Conservation (phyloP, 92 coral and sea anemone genomes). For the Chrysogorgia sp. region DNA sequence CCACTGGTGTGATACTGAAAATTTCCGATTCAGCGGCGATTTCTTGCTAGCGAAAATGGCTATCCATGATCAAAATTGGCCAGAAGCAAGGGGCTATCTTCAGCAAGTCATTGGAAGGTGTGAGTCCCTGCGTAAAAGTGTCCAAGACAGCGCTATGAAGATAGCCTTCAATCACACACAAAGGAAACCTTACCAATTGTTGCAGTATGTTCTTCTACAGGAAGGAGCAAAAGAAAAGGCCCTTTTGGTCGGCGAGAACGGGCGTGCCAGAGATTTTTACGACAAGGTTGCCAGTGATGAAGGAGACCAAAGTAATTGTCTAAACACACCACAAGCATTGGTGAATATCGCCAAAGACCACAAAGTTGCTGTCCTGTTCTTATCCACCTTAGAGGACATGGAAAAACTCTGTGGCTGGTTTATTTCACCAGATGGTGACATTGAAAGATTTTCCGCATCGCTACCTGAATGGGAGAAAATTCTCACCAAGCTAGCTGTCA, state of each 20-base stretch:
- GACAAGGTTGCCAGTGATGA: constrained; percentile 2
- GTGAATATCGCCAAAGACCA: constrained; percentile 12
- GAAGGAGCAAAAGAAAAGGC: constrained; percentile 11
- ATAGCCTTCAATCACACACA: constrained; percentile 28
- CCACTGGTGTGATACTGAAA: constrained; percentile 42
- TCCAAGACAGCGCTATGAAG: constrained; percentile 31
- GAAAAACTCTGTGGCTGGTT: constrained; percentile 17
- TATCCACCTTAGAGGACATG: constrained; percentile 17
- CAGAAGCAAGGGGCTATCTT: constrained; percentile 7
- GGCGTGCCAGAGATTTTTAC: constrained; percentile 31
- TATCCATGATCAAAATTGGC: not conserved
- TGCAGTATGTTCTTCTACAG: constrained; percentile 36
- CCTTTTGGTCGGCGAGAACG: constrained; percentile 31
- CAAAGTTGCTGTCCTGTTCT: constrained; percentile 7
- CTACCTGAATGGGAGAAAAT: not conserved
- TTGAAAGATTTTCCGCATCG: not conserved
- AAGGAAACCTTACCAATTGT: constrained; percentile 33
- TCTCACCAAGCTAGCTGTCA: not conserved
- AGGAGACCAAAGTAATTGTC: not conserved
- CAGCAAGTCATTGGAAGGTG: constrained; percentile 16
- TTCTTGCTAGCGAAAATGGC: constrained; percentile 40
- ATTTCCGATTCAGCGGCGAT: constrained; percentile 57
- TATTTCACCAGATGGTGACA: constrained; percentile 25
- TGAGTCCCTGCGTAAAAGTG: constrained; percentile 8
- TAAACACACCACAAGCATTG: not conserved